phyloP scores from a whole-genome alignment of 64 coral and sea anemone genomes.

The Catalaphyllia jardinei region DNA sequence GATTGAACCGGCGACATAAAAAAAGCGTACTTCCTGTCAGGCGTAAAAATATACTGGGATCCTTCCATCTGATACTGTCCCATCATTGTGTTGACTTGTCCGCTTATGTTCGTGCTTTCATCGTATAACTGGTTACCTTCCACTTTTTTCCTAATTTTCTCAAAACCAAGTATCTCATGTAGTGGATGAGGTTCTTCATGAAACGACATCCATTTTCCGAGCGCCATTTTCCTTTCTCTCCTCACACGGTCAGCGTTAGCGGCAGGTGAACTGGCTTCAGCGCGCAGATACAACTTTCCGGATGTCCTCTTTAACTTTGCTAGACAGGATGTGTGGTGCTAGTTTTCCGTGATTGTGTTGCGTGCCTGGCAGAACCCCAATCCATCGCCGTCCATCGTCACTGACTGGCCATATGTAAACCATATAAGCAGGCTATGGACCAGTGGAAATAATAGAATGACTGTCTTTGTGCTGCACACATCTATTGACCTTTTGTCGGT shows the following conservation, averaged over 20 bases:
- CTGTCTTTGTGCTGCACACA: constrained; percentile 36
- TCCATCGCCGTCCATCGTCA: constrained; percentile 51
- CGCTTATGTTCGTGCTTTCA: constrained; percentile 14
- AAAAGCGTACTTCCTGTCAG: constrained; percentile 58
- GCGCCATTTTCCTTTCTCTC: constrained; percentile 43
- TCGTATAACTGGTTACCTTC: constrained; percentile 1
- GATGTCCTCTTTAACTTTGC: constrained; percentile 65
- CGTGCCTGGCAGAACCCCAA: constrained; percentile 48
- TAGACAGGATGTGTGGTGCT: constrained; percentile 41
- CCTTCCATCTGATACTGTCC: constrained; percentile 53
- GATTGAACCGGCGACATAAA: constrained; percentile 61
- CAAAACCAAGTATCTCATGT: not conserved
- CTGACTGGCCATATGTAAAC: constrained; percentile 56
- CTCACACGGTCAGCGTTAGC: constrained; percentile 54
- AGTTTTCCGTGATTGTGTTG: constrained; percentile 30
- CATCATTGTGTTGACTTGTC: constrained; percentile 47
- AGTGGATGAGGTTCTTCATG: not conserved
- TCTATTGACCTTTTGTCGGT: constrained; percentile 47
- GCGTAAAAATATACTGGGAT: constrained; percentile 39
- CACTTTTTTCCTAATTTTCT: constrained; percentile 14
- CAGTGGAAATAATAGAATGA: constrained; percentile 35
- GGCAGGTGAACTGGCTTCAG: constrained; percentile 49
- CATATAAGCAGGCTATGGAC: constrained; percentile 7
- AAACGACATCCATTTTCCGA: constrained; percentile 46
- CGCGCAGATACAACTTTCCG: constrained; percentile 34